Evolutionary conservation across 1,140 invertebrate genomes (phyloP).

Genomic region (Sminthurides bifidus): DNA sequence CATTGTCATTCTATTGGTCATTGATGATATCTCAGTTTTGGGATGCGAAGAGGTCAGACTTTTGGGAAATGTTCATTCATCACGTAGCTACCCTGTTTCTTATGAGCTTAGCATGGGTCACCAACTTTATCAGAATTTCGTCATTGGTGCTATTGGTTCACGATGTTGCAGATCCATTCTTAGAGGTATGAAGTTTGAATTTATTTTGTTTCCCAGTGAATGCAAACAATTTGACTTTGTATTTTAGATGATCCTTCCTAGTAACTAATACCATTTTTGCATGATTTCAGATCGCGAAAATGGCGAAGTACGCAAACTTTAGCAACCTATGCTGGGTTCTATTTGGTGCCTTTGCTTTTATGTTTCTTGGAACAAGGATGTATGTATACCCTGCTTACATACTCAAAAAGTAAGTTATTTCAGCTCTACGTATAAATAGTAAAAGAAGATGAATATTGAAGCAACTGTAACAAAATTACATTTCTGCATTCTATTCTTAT

Average conservation of each 20-base stretch:
- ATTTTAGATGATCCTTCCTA: background rate
- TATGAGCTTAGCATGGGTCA: constrained; percentile 84
- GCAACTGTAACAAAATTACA: no score
- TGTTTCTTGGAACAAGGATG: constrained; percentile 75
- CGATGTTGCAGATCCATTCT: constrained; percentile 87
- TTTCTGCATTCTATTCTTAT: no score
- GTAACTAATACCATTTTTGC: constrained; percentile 3
- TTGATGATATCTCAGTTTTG: constrained; percentile 83
- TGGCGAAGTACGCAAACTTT: constrained; percentile 77
- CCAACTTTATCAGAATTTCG: constrained; percentile 83
- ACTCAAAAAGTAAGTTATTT: constrained; percentile 51
- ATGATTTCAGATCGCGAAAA: constrained; percentile 60
- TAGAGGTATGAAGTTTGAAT: constrained; percentile 53
- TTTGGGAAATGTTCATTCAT: constrained; percentile 97
- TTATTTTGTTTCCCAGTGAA: background rate
- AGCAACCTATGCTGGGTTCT: constrained; percentile 72
- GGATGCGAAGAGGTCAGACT: constrained; percentile 86
- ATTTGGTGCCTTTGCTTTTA: constrained; percentile 71
- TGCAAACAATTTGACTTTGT: background rate
- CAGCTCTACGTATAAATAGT: no score
- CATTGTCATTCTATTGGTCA: constrained; percentile 90
- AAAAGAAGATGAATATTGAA: background rate
- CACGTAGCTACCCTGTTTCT: constrained; percentile 83
- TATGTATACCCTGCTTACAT: constrained; percentile 78
- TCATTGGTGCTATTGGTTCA: constrained; percentile 81